These are phyloP conservation scores for Eriocheir sinensis DNA, from an alignment of 1,140 invertebrate genomes.

Conservation along the genomic window DNA sequence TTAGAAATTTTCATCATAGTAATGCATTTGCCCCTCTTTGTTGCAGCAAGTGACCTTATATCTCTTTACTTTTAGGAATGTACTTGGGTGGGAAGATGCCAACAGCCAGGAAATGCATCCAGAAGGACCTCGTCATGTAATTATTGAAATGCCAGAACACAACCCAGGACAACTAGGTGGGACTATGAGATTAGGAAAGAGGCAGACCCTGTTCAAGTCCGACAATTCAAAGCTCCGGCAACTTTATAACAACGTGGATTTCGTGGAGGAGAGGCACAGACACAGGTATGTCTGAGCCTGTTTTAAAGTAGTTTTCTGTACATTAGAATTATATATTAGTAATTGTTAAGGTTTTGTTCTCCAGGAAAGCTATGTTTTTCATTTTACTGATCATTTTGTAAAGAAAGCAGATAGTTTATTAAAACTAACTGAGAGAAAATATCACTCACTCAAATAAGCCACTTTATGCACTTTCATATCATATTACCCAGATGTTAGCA, in stretches of 20 bases:
- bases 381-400: no score
- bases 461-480: no score
- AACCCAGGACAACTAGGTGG: constrained; percentile 96
- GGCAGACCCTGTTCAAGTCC: constrained; percentile 90
- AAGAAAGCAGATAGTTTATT: no score
- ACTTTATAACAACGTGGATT: constrained; percentile 92
- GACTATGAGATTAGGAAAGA: constrained; percentile 98
- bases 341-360: no score
- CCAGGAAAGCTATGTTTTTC: no score
- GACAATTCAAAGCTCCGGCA: constrained; percentile 82
- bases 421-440: no score
- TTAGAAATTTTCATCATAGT: no score
- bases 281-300: constrained; percentile 87
- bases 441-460: no score
- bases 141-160: constrained; percentile 99
- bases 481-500: no score
- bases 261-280: constrained; percentile 97
- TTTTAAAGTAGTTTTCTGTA: constrained; percentile 29
- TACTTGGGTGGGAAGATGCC: constrained; percentile 89
- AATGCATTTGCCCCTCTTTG: no score
- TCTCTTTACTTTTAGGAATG: constrained; percentile 86
- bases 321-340: no score
- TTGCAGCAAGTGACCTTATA: no score
- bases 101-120: constrained; percentile 94
- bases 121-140: constrained; percentile 88